Evolutionary conservation across 2,888 invertebrate genomes (phyloP).

Genomic region (Oscheius sp.): DNA sequence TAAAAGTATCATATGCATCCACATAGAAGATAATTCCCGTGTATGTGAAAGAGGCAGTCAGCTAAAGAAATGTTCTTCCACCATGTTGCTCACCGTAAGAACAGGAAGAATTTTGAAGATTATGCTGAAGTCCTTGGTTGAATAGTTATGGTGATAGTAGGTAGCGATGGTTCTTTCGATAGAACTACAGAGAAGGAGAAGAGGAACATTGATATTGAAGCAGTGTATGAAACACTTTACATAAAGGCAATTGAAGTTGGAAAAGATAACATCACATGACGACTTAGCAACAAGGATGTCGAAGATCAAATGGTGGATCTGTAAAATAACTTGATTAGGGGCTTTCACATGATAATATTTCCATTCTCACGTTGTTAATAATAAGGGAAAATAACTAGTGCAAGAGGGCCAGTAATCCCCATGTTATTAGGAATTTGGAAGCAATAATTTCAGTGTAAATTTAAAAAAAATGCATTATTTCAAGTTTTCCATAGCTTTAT

Average conservation of each 20-base stretch:
- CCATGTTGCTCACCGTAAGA: not conserved
- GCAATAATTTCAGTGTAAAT: not conserved
- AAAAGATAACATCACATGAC: not conserved
- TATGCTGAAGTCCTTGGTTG: not conserved
- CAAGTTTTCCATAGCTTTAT: no score
- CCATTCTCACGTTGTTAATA: not conserved
- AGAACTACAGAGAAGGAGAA: conserved; percentile 6
- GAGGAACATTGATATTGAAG: conserved; percentile 7
- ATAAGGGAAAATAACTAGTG: not conserved
- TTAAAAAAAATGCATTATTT: no score
- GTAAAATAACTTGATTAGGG: no score
- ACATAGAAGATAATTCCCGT: not conserved
- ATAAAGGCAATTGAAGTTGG: conserved; percentile 9
- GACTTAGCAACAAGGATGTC: not conserved
- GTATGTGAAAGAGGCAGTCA: no score
- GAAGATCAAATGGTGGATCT: conserved; percentile 7
- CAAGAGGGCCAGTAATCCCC: not conserved
- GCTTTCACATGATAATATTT: no score
- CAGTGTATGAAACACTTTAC: conserved; percentile 9
- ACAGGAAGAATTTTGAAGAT: not conserved
- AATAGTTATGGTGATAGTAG: not conserved
- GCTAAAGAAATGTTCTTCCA: not conserved
- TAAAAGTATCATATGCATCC: conserved; percentile 2
- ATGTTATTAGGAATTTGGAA: not conserved
- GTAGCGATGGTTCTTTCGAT: conserved; percentile 11